These are phyloP conservation scores for Stenotaenia linearis DNA, from an alignment of 2,888 invertebrate species.

Conservation along the genomic window DNA sequence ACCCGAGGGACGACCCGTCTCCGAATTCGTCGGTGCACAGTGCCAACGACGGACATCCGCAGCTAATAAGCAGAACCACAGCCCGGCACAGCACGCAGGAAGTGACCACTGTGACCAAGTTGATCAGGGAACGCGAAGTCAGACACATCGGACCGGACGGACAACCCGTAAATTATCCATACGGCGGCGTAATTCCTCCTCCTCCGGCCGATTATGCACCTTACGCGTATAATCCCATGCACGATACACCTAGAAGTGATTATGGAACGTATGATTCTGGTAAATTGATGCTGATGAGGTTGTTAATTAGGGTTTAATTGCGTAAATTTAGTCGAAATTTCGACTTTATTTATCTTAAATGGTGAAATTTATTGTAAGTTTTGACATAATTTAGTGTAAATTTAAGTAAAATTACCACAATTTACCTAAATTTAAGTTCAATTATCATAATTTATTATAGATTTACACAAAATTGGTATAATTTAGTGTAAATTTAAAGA, in stretches of 20 bases:
- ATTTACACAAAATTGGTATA: too few species aligned
- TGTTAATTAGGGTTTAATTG: too few species aligned
- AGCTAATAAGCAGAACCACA: constrained; percentile 57
- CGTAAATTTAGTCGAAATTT: too few species aligned
- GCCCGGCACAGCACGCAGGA: constrained; percentile 63
- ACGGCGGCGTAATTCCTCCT: constrained; percentile 35
- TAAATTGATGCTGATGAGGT: too few species aligned
- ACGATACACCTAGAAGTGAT: constrained; percentile 37
- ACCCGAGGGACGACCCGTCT: constrained; percentile 48
- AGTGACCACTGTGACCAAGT: constrained; percentile 63
- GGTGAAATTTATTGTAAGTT: too few species aligned
- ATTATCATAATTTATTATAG: too few species aligned
- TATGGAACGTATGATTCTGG: constrained; percentile 41
- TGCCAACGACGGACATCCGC: constrained; percentile 45
- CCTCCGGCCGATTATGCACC: constrained; percentile 38
- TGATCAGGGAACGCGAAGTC: constrained; percentile 55
- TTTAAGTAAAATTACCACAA: too few species aligned
- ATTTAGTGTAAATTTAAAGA: too few species aligned
- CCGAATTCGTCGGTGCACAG: constrained; percentile 36
- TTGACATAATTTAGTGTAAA: too few species aligned
- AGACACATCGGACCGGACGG: constrained; percentile 56
- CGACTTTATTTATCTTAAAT: too few species aligned
- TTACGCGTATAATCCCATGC: constrained; percentile 30
- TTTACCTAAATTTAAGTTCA: too few species aligned
- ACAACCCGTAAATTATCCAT: constrained; percentile 43